phyloP scores from a whole-genome alignment of 2,888 invertebrate species.

The Hypsopygia costalis region DNA sequence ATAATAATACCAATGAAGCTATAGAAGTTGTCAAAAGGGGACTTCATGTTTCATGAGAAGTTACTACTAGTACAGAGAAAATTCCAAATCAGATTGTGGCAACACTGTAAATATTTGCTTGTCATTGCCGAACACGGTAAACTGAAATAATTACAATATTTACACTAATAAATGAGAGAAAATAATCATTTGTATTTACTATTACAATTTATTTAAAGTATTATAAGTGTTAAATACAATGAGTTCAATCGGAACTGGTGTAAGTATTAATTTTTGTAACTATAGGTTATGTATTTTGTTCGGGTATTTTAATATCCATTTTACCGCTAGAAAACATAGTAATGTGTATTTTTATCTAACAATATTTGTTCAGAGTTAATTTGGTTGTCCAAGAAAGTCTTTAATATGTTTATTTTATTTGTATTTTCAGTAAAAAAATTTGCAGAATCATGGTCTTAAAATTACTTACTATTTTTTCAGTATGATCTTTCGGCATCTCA shows the following conservation, averaged over 20 bases:
- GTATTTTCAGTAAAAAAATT: not conserved
- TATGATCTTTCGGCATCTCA: slow-evolving; percentile 99
- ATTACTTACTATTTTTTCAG: slow-evolving; percentile 82
- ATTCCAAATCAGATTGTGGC: too few relatives aligned
- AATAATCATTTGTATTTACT: slow-evolving; percentile 15
- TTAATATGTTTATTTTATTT: not conserved
- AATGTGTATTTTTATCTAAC: too few relatives aligned
- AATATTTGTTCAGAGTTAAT: too few relatives aligned
- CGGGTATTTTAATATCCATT: not conserved
- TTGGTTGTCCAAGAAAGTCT: too few relatives aligned
- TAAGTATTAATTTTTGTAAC: slow-evolving; percentile 72
- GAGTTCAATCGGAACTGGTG: slow-evolving; percentile 98
- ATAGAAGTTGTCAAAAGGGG: too few relatives aligned
- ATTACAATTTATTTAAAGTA: slow-evolving; percentile 9
- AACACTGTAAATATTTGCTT: too few relatives aligned
- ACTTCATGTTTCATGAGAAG: too few relatives aligned
- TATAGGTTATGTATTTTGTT: slow-evolving; percentile 33
- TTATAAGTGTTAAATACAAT: slow-evolving; percentile 69
- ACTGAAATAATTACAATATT: slow-evolving; percentile 16
- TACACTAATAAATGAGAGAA: slow-evolving; percentile 19
- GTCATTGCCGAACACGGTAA: slow-evolving; percentile 48
- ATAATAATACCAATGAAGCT: too few relatives aligned
- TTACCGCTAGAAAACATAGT: too few relatives aligned
- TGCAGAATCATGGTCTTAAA: slow-evolving; percentile 2
- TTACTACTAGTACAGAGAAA: too few relatives aligned